These are phyloP conservation scores for Cryptocephalus moraei DNA, from an alignment of 2,888 invertebrate genomes.

Conservation along the genomic window DNA sequence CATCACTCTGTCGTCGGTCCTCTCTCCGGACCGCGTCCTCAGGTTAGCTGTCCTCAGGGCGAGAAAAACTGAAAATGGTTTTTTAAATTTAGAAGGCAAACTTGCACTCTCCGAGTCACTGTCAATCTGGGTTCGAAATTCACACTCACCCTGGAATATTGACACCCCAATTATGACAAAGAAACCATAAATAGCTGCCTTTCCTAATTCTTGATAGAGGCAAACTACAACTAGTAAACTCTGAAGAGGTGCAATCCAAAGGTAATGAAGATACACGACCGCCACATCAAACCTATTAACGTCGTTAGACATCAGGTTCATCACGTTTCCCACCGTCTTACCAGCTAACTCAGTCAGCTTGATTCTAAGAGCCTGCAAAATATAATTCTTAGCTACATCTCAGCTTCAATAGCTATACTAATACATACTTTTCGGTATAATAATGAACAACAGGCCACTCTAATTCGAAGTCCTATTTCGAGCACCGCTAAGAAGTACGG, in stretches of 20 bases:
- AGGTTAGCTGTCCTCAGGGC: constrained; percentile 42
- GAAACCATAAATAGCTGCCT: constrained; percentile 41
- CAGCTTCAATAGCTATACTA: too few species aligned
- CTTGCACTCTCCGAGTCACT: too few species aligned
- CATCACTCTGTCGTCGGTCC: constrained; percentile 75
- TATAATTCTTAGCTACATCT: not conserved
- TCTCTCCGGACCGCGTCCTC: constrained; percentile 53
- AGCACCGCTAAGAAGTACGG: constrained; percentile 57
- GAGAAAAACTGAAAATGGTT: constrained; percentile 33
- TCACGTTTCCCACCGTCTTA: constrained; percentile 50
- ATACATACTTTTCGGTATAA: constrained; percentile 62
- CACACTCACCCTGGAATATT: constrained; percentile 45
- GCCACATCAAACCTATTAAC: constrained; percentile 63
- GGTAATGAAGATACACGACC: constrained; percentile 56
- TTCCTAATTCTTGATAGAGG: constrained; percentile 39
- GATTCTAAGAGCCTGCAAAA: constrained; percentile 53
- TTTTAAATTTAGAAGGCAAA: too few species aligned
- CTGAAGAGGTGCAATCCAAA: constrained; percentile 63
- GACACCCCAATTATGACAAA: constrained; percentile 47
- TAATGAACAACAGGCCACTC: constrained; percentile 61
- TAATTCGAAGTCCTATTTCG: constrained; percentile 61
- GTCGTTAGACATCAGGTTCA: constrained; percentile 68
- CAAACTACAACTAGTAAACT: constrained; percentile 49
- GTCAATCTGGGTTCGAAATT: not conserved
- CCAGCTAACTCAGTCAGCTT: constrained; percentile 62